phyloP scores from a whole-genome alignment of 2,888 invertebrate genomes.

The Galerucella pusilla region DNA sequence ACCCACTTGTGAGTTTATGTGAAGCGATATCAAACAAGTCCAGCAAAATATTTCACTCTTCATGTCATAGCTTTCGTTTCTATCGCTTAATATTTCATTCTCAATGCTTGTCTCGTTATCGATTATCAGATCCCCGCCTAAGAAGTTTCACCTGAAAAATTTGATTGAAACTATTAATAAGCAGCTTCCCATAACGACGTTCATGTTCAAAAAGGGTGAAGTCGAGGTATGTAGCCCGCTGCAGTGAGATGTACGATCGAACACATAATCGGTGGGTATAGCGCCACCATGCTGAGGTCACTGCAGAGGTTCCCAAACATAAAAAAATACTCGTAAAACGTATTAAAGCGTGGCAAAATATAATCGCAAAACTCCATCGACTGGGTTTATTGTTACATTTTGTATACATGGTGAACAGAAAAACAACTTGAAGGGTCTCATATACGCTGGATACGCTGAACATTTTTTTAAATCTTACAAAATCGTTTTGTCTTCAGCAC shows the following conservation, averaged over 20 bases:
- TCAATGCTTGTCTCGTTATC: too few species aligned
- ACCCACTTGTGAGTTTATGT: too few species aligned
- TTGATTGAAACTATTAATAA: neutral
- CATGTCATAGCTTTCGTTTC: too few species aligned
- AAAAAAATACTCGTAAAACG: conserved; percentile 17
- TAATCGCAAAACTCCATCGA: conserved; percentile 14
- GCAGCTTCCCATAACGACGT: conserved; percentile 4
- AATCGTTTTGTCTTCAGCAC: too few species aligned
- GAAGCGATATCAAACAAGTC: too few species aligned
- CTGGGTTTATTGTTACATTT: conserved; percentile 8
- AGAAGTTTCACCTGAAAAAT: too few species aligned
- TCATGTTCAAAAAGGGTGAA: conserved; percentile 8
- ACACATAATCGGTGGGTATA: conserved; percentile 51
- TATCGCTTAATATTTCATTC: too few species aligned
- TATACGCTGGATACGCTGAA: neutral
- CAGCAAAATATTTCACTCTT: too few species aligned
- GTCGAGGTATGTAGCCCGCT: conserved; percentile 15
- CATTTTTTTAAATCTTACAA: too few species aligned
- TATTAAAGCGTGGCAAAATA: conserved; percentile 15
- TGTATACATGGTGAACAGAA: conserved; percentile 3
- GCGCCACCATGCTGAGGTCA: conserved; percentile 54
- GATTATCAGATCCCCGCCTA: too few species aligned
- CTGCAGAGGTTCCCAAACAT: conserved; percentile 47
- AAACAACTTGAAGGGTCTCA: neutral
- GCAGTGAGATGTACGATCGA: conserved; percentile 53